Percentiles rank a stretch among this genome's conserved stretches.
Conservation (phyloP, 2,888 invertebrate genomes). For the Lithophane semibrunnea region DNA sequence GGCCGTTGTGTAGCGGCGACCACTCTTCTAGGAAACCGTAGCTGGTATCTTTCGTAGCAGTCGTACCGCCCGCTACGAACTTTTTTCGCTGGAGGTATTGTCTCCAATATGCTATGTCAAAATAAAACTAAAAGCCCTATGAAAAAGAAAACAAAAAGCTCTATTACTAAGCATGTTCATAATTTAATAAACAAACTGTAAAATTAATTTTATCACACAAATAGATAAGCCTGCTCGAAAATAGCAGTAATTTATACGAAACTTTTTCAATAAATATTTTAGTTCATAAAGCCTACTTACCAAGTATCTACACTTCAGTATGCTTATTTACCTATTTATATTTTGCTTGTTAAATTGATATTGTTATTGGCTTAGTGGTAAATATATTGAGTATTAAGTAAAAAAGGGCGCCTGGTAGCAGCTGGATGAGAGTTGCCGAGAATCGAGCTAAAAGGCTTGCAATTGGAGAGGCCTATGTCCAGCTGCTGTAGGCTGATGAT, state of each 20-base stretch:
- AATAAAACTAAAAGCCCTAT: not conserved
- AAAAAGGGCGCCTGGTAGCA: not conserved
- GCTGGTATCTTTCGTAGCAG: not conserved
- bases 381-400: not conserved
- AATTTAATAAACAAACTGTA: not conserved
- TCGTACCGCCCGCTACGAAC: not conserved
- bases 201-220: slow-evolving; percentile 11
- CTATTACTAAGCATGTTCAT: not conserved
- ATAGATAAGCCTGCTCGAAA: slow-evolving; percentile 32
- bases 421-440: no score
- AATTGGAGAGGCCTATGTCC: no score
- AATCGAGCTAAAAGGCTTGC: no score
- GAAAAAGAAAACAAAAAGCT: no score
- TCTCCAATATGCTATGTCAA: not conserved
- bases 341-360: slow-evolving; percentile 25
- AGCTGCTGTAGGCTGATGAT: no score
- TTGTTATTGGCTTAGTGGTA: not conserved
- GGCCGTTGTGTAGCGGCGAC: no score
- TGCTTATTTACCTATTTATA: slow-evolving; percentile 7
- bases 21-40: not conserved
- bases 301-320: slow-evolving; percentile 39
- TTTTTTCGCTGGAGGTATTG: not conserved
- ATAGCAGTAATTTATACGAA: slow-evolving; percentile 48
- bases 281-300: slow-evolving; percentile 50
- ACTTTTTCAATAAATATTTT: slow-evolving; percentile 67